Evolutionary conservation across 2,113 vertebrate genomes (phyloP), one percentile per base, ranked within the genome.

Genomic region (Bubo scandiacus): DNA sequence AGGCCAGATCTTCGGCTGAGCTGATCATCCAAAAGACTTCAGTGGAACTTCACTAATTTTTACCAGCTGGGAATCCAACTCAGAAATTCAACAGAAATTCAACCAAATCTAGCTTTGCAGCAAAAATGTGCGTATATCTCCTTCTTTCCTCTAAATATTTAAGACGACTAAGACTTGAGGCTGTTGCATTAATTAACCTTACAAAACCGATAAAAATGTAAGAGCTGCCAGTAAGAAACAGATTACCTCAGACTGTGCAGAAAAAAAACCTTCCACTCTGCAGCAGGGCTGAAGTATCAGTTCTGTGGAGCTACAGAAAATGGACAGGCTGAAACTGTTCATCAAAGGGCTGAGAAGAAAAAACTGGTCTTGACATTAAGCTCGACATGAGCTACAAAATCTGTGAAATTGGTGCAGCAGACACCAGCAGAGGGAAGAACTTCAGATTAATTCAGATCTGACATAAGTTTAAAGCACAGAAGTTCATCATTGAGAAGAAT

Each of bases 121-220:
- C 49, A 93, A 77, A 87, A 92, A 83, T 16, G 30, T 72, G 45
- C 67, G 80, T 47, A 73, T 61, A 88, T 77, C 23, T 65, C 34
- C 15, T 57, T n/a, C 32, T 66, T 59, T 61, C 67, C 79, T 81
- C 62, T 90, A 92, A 93, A 93, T 95, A 95, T 92, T 95, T 70
- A 92, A 95, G 58, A 80, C 32, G 80, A 90, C 34, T 52, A 57
- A 68, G 74, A 87, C 61, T 36, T 51, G 51, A 87, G 62, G 78
- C 70, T 96, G 90, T 66, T 85, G 81, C 40, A 92, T 90, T 94
- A 70, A 95, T 81, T 89, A 94, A 83, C 79, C 49, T 93, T 83
- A 94, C 40, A 54, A 90, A 94, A 88, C 36, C 29, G 82, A 92
- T 83, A 88, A 68, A 93, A 96, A 88, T 54, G 5, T 54, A 73